Evolutionary conservation across 23 tunicate species (phyloP).

Genomic region (Styela clava): DNA sequence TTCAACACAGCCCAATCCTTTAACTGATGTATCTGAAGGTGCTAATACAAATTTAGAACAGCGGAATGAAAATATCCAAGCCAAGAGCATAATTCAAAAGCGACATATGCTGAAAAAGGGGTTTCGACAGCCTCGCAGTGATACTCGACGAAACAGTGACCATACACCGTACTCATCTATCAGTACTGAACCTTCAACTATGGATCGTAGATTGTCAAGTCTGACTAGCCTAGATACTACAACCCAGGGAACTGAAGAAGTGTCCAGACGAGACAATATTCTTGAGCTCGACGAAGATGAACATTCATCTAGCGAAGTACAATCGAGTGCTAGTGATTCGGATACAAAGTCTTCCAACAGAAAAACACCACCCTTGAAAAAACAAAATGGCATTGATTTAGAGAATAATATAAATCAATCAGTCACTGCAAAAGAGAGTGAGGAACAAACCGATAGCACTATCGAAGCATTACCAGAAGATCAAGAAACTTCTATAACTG

Average conservation of each 20-base stretch:
- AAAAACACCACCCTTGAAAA: conserved; percentile 7
- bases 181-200: conserved; percentile 18
- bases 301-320: neutral
- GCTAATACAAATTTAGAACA: neutral
- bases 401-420: neutral
- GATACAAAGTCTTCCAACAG: conserved; percentile 8
- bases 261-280: conserved; percentile 3
- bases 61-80: neutral
- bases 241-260: neutral
- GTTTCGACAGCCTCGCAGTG: neutral
- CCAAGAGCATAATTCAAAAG: neutral
- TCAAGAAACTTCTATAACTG: neutral
- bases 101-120: neutral
- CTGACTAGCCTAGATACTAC: neutral
- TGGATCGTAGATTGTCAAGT: conserved; percentile 9
- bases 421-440: neutral
- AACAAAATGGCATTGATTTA: conserved; percentile 26
- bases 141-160: neutral
- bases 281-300: neutral
- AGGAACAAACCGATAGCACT: neutral
- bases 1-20: neutral
- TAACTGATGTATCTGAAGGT: neutral
- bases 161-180: conserved; percentile 31
- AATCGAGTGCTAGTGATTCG: neutral
- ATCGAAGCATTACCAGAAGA: neutral